Conservation (phyloP, 2,113 vertebrate species). For the Diadophis punctatus region DNA sequence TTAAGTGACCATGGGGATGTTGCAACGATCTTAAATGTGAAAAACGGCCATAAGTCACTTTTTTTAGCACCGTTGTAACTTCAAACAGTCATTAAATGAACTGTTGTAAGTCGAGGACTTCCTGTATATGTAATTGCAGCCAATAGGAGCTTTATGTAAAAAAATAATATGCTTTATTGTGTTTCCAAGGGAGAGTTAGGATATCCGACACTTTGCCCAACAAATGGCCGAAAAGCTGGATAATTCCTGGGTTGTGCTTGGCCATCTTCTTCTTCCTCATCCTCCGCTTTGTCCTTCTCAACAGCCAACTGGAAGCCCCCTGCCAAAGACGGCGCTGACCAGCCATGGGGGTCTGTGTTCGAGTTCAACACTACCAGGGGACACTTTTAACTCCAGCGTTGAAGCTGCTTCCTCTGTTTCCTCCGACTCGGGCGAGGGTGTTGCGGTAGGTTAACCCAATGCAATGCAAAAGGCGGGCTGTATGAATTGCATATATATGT, state of each 20-base stretch:
- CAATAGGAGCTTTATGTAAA: background rate
- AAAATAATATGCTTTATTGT: background rate
- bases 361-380: constrained; percentile 88
- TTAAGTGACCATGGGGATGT: background rate
- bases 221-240: background rate
- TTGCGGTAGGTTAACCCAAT: constrained; percentile 72
- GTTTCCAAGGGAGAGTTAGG: background rate
- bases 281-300: background rate
- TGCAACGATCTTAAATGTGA: background rate
- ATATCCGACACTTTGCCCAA: background rate
- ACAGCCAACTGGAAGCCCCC: constrained; percentile 74
- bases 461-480: background rate
- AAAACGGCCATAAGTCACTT: background rate
- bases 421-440: constrained; percentile 63
- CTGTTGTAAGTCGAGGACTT: background rate
- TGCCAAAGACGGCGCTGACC: constrained; percentile 81
- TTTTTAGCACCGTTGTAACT: background rate
- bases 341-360: constrained; percentile 76
- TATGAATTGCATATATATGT: background rate
- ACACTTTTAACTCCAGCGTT: constrained; percentile 84
- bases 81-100: background rate
- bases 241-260: background rate
- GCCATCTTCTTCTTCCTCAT: background rate
- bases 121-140: background rate
- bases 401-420: constrained; percentile 67